Evolutionary conservation across 2,888 invertebrate species (phyloP), one percentile per base, ranked within the genome.

Genomic region (Plusia festucae): DNA sequence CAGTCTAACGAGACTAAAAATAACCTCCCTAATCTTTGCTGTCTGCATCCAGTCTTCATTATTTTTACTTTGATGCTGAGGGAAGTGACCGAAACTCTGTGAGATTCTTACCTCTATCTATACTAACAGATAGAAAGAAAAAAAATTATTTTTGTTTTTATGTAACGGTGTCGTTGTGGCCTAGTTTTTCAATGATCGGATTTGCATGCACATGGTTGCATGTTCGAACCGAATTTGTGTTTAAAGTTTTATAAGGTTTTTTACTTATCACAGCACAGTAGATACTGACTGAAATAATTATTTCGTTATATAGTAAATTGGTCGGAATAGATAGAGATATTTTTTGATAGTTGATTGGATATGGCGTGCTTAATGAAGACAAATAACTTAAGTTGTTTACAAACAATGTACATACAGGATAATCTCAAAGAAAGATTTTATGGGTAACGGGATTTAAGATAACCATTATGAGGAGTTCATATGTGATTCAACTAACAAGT

Each of bases 341-440:
- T n/a, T n/a, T n/a, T n/a, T n/a, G n/a, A n/a, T n/a, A 40, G 40
- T 40, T 40, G n/a, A 40, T 40, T 40, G n/a, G 15, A 34, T 34
- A n/a, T 40, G 40, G n/a, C n/a, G 40, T 40, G n/a, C 34, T 7
- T 40, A 40, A 40, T 40, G 40, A 40, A 40, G 40, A 40, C 4
- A 40, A 40, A 40, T n/a, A 40, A 40, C 40, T n/a, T 34, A 34
- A 34, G 34, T 34, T 40, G 40, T 40, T 40, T n/a, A n/a, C 40
- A 40, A n/a, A 40, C n/a, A n/a, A 7, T n/a, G 40, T 40, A n/a
- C n/a, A n/a, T n/a, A n/a, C n/a, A n/a, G n/a, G n/a, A n/a, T n/a
- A n/a, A n/a, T n/a, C n/a, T n/a, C n/a, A n/a, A n/a, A n/a, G n/a
- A n/a, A n/a, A n/a, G n/a, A n/a, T 40, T 40, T 6, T 34, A 34